Evolutionary conservation across 2,888 invertebrate species (phyloP).

Genomic region (Polylopha cassiicola): DNA sequence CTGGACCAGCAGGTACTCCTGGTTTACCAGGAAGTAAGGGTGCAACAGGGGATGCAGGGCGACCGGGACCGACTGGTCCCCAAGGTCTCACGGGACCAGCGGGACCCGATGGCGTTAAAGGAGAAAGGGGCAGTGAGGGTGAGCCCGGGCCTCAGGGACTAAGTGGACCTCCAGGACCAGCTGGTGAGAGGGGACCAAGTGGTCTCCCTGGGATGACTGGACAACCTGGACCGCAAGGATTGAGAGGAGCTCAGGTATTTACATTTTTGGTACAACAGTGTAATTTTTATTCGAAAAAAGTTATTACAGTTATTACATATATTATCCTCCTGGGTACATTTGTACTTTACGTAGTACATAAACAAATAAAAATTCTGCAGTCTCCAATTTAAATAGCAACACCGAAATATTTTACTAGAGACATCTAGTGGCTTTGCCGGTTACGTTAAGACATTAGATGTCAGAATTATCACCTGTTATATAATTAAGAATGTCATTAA

Average conservation of each 20-base stretch:
- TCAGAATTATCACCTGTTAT: no score
- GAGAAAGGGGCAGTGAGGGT: slow-evolving; percentile 84
- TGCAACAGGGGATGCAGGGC: slow-evolving; percentile 81
- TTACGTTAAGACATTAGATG: no score
- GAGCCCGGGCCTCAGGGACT: slow-evolving; percentile 82
- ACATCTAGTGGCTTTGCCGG: no score
- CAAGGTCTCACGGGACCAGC: slow-evolving; percentile 83
- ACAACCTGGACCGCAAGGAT: slow-evolving; percentile 79
- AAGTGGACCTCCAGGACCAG: slow-evolving; percentile 81
- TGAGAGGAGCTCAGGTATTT: slow-evolving; percentile 78
- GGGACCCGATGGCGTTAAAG: slow-evolving; percentile 85
- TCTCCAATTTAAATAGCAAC: no score
- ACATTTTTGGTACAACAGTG: not conserved
- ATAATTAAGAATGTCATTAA: no score
- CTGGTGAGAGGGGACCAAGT: slow-evolving; percentile 81
- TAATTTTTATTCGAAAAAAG: no score
- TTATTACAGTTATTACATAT: no score
- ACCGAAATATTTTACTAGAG: no score
- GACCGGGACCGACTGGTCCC: slow-evolving; percentile 81
- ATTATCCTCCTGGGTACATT: no score
- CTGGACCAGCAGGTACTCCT: slow-evolving; percentile 81
- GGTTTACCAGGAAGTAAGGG: slow-evolving; percentile 85
- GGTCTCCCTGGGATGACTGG: slow-evolving; percentile 81
- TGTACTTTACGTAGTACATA: no score
- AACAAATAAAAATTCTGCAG: no score